These are phyloP conservation scores for Spialia ferax DNA, from an alignment of 2,888 invertebrate genomes.

Conservation along the genomic window DNA sequence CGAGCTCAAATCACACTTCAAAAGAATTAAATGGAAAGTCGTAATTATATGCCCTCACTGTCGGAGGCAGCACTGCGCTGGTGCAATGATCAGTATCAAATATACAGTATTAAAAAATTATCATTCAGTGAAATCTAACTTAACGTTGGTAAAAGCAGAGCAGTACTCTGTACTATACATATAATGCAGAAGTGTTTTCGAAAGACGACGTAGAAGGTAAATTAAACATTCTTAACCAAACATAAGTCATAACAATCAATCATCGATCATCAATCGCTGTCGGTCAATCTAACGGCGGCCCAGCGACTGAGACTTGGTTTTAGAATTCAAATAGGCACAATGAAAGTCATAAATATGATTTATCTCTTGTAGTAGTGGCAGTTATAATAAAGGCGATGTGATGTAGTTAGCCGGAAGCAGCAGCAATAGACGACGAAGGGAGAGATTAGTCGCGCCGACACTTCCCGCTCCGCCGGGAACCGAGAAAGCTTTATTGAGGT, in stretches of 20 bases:
- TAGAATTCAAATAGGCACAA: background rate
- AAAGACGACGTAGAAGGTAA: no score
- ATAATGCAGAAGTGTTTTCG: background rate
- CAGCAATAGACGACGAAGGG: slow-evolving; percentile 25
- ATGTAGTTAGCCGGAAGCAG: slow-evolving; percentile 38
- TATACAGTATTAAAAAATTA: background rate
- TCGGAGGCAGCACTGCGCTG: slow-evolving; percentile 2
- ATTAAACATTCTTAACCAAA: slow-evolving; percentile 2
- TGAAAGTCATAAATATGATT: slow-evolving; percentile 8
- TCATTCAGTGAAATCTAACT: background rate
- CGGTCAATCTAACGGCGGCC: background rate
- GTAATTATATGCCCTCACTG: slow-evolving; percentile 33
- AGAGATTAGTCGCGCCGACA: slow-evolving; percentile 24
- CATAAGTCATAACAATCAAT: background rate
- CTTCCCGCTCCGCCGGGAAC: slow-evolving; percentile 44
- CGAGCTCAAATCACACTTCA: slow-evolving; percentile 36
- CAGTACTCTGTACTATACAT: no score
- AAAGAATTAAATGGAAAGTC: slow-evolving; percentile 39
- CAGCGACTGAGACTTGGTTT: background rate
- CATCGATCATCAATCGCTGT: background rate
- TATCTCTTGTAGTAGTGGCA: background rate
- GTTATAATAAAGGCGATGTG: slow-evolving; percentile 31
- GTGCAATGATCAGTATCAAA: slow-evolving; percentile 4
- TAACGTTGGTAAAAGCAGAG: background rate
- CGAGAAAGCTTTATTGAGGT: slow-evolving; percentile 25